phyloP scores from a whole-genome alignment of 2,888 invertebrate species.

The Drosophila trichaetosa region DNA sequence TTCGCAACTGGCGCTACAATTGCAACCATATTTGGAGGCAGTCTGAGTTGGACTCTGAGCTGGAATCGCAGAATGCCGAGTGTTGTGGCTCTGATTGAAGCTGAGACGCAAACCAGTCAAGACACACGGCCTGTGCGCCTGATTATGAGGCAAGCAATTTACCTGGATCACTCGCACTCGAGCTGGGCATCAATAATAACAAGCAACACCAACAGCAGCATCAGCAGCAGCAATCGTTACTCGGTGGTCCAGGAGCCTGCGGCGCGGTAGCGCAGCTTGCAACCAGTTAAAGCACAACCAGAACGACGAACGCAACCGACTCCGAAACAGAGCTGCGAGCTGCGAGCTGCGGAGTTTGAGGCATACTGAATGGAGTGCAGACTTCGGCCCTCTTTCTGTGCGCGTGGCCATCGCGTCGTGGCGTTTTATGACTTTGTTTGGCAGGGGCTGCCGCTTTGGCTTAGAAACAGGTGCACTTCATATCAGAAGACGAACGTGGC shows the following conservation, averaged over 20 bases:
- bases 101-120: slow-evolving; percentile 55
- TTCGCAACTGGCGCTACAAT: slow-evolving; percentile 66
- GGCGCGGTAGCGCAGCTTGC: slow-evolving; percentile 45
- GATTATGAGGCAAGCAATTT: slow-evolving; percentile 69
- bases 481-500: slow-evolving; percentile 62
- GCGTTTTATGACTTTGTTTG: slow-evolving; percentile 80
- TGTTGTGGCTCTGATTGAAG: slow-evolving; percentile 54
- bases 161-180: slow-evolving; percentile 31
- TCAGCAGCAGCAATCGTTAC: slow-evolving; percentile 65
- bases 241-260: slow-evolving; percentile 31
- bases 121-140: slow-evolving; percentile 38
- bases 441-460: slow-evolving; percentile 60
- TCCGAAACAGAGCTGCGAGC: neutral
- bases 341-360: neutral
- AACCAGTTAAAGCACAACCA: slow-evolving; percentile 70
- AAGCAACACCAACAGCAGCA: slow-evolving; percentile 49
- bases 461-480: slow-evolving; percentile 79
- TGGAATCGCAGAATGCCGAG: slow-evolving; percentile 25
- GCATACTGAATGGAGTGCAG: neutral
- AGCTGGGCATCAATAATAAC: slow-evolving; percentile 40
- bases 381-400: slow-evolving; percentile 47
- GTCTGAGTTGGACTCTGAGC: slow-evolving; percentile 4
- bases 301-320: neutral
- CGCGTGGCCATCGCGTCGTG: slow-evolving; percentile 71
- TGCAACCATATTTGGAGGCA: slow-evolving; percentile 71